Evolutionary conservation across 1,140 invertebrate species (phyloP), one percentile per base, ranked within the genome.

Genomic region (Megalopta genalis): DNA sequence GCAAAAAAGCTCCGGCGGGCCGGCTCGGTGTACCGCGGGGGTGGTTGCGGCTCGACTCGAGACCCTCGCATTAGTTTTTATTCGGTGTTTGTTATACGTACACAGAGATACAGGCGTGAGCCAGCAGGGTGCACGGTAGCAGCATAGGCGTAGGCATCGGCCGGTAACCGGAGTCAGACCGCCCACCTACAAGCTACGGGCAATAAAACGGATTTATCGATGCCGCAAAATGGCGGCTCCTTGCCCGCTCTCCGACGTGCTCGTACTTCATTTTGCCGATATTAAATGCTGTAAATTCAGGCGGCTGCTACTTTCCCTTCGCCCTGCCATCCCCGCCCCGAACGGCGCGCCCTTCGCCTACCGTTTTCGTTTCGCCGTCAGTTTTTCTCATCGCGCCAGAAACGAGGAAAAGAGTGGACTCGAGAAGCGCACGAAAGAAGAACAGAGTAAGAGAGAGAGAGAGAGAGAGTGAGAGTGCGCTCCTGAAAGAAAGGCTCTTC

Each of bases 141-240:
- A 63, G 63, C 70, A 27, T 37, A 64, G 46, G 59, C 23, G 70
- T 76, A 77, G 82, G 65, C 74, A 72, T 59, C 59, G 42, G 39
- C 10, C 49, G 59, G 81, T 72, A 83, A 68, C 78, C 76, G 59
- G 82, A 82, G 84, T 80, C 73, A 63, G 77, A 85, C 80, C 87
- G 64, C 72, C 86, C 71, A 77, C 81, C 82, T 87, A 83, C 80
- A 68, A 79, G 76, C 85, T 42, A n/a, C 60, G 77, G 42, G 87
- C 86, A 87, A 88, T 88, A 88, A 88, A 88, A 88, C 83, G 83
- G 87, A 89, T 89, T 89, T 89, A 89, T 89, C 82, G 88, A 87
- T 82, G 86, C 88, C 88, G 63, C 88, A 89, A 86, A 89, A 87
- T 83, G 84, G 77, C 74, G 83, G 80, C 80, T 84, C 82, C 76